Conservation (phyloP, 2,888 invertebrate genomes). For the Oscheius onirici region DNA sequence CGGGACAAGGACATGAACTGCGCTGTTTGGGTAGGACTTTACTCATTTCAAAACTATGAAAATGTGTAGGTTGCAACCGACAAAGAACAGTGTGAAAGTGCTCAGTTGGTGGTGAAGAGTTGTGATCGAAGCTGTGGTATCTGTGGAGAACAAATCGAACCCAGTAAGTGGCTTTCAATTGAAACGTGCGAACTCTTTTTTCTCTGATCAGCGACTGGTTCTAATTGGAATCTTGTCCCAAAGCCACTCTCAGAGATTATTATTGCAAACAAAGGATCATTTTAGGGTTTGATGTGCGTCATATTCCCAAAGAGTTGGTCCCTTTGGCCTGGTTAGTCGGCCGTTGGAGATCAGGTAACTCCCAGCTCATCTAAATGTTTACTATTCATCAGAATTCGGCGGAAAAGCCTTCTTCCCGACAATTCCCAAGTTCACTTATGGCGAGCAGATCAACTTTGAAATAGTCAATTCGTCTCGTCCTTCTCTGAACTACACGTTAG, state of each 20-base stretch:
- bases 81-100: conserved; percentile 41
- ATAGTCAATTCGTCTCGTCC: conserved; percentile 35
- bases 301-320: conserved; percentile 56
- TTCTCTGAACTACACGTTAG: conserved; percentile 68
- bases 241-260: background rate
- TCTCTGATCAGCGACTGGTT: background rate
- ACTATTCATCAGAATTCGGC: conserved; percentile 32
- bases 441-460: conserved; percentile 61
- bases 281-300: conserved; percentile 65
- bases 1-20: conserved; percentile 68
- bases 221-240: background rate
- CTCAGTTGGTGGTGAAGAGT: conserved; percentile 52
- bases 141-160: conserved; percentile 55
- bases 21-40: conserved; percentile 46
- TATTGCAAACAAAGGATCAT: background rate
- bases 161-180: conserved; percentile 40
- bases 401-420: conserved; percentile 69
- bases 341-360: conserved; percentile 65
- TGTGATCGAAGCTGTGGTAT: conserved; percentile 57
- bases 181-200: background rate
- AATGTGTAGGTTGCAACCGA: conserved; percentile 26
- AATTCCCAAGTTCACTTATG: conserved; percentile 71
- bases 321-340: conserved; percentile 70
- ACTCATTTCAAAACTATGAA: background rate
- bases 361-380: background rate